Conservation (phyloP, 2,888 invertebrate species). For the Erannis defoliaria region DNA sequence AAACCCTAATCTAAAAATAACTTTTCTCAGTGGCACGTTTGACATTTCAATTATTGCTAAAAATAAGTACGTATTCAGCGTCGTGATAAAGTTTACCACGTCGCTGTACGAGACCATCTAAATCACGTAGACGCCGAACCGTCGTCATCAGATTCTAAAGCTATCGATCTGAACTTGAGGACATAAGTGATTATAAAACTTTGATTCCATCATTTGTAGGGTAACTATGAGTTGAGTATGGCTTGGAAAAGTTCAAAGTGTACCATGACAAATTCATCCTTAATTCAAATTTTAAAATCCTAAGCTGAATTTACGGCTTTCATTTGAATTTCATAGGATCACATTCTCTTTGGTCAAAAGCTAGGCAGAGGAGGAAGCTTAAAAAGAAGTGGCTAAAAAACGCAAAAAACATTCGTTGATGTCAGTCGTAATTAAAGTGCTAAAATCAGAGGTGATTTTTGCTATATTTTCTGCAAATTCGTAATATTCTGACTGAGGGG, state of each 20-base stretch:
- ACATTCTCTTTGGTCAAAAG: constrained; percentile 8
- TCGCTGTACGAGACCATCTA: too few species aligned
- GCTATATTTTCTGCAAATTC: not conserved
- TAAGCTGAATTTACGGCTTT: not conserved
- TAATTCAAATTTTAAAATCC: not conserved
- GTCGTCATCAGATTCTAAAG: constrained; percentile 53
- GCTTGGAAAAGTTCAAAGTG: not conserved
- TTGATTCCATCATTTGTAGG: constrained; percentile 39
- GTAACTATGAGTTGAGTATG: not conserved
- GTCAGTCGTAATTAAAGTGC: constrained; percentile 11
- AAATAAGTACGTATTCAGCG: too few species aligned
- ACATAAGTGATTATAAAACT: constrained; percentile 51
- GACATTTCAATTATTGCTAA: constrained; percentile 16
- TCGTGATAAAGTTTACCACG: too few species aligned
- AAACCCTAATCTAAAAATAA: not conserved
- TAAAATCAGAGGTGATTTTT: constrained; percentile 2
- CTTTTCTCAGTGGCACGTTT: constrained; percentile 6
- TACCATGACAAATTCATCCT: not conserved
- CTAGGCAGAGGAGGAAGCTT: constrained; percentile 4
- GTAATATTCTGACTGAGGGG: not conserved
- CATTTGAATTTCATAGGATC: not conserved
- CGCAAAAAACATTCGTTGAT: not conserved
- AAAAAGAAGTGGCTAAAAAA: constrained; percentile 8
- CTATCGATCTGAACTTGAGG: constrained; percentile 53
- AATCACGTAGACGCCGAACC: constrained; percentile 48